A percentile compares a stretch with the other conserved stretches of the same genome.
Evolutionary conservation across 2,113 vertebrate genomes (phyloP).

Genomic region (Poeciliopsis retropinna): DNA sequence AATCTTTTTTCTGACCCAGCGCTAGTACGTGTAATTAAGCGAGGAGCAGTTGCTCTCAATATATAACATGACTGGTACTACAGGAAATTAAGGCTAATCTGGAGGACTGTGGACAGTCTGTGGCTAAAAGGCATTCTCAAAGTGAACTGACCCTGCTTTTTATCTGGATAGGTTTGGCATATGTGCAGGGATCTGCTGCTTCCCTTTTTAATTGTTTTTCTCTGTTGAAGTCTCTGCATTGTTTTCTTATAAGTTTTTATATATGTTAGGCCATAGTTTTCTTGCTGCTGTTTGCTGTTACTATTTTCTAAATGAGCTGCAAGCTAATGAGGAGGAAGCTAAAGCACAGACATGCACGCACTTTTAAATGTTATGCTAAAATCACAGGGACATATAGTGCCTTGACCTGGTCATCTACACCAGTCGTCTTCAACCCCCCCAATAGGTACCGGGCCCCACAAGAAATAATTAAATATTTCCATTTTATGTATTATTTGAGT

Average conservation of each 20-base stretch:
- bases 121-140: conserved; percentile 67
- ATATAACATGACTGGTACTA: conserved; percentile 43
- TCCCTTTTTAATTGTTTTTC: conserved; percentile 24
- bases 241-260: not conserved
- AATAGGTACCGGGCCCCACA: too few species aligned
- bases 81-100: conserved; percentile 77
- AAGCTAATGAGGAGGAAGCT: too few species aligned
- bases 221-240: conserved; percentile 34
- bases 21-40: conserved; percentile 61
- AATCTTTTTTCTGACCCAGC: conserved; percentile 51
- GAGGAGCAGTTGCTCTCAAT: conserved; percentile 54
- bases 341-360: too few species aligned
- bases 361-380: too few species aligned
- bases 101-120: conserved; percentile 56
- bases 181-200: conserved; percentile 35
- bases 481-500: too few species aligned
- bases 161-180: conserved; percentile 62
- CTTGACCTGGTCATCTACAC: too few species aligned
- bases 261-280: not conserved
- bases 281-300: too few species aligned
- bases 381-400: too few species aligned
- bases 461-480: too few species aligned
- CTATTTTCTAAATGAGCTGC: too few species aligned
- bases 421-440: too few species aligned
- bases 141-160: conserved; percentile 62